These are phyloP conservation scores for Gasteruption jaculator DNA, from an alignment of 2,888 invertebrate species.

Conservation along the genomic window DNA sequence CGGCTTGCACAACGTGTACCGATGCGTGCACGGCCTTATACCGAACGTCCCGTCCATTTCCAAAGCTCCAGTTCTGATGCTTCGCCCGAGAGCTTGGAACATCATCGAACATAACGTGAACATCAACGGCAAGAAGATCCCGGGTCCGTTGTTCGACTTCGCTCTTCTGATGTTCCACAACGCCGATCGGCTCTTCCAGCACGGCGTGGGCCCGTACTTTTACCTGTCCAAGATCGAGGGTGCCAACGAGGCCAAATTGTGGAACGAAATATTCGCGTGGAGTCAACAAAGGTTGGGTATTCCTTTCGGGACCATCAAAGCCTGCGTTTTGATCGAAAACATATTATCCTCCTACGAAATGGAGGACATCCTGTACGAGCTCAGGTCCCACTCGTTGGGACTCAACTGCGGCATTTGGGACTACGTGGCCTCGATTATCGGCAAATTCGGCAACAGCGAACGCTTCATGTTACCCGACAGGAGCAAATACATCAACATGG, in stretches of 20 bases:
- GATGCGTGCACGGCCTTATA: conserved; percentile 56
- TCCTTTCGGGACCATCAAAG: conserved; percentile 63
- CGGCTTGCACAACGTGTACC: conserved; percentile 60
- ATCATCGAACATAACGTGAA: conserved; percentile 65
- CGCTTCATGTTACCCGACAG: conserved; percentile 65
- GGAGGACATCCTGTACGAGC: conserved; percentile 65
- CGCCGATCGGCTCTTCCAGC: conserved; percentile 54
- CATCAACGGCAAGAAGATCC: conserved; percentile 59
- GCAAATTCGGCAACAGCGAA: conserved; percentile 60
- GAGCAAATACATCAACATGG: conserved; percentile 65
- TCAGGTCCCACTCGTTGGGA: conserved; percentile 65
- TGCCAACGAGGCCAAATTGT: conserved; percentile 61
- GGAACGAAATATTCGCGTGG: conserved; percentile 69
- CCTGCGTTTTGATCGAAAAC: conserved; percentile 70
- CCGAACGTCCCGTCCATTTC: conserved; percentile 54
- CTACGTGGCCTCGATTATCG: conserved; percentile 64
- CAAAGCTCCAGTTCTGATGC: conserved; percentile 61
- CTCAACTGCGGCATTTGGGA: conserved; percentile 76
- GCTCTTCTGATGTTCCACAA: conserved; percentile 65
- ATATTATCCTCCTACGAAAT: conserved; percentile 65
- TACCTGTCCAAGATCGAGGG: conserved; percentile 70
- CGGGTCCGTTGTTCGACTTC: conserved; percentile 68
- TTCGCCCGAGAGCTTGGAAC: conserved; percentile 72
- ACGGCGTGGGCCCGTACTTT: conserved; percentile 64
- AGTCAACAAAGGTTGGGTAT: conserved; percentile 56